A percentile compares a stretch with the other conserved stretches of the same genome.
Evolutionary conservation across 2,888 invertebrate genomes (phyloP).

Genomic region (Pimpla rufipes): DNA sequence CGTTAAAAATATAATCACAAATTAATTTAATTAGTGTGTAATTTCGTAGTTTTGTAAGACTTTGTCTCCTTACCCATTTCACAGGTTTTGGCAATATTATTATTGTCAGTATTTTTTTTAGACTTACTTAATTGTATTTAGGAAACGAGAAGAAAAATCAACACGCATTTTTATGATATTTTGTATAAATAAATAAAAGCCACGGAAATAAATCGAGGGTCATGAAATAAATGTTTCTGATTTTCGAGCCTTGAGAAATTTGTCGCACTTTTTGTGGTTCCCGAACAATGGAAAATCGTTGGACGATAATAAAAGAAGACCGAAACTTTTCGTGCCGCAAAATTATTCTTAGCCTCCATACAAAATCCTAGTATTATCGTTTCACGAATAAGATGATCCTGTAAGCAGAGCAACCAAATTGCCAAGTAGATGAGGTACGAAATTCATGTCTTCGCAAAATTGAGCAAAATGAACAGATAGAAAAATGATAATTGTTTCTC

Average conservation of each 20-base stretch:
- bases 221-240: too few species aligned
- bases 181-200: background rate
- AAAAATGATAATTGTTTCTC: background rate
- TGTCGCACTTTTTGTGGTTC: too few species aligned
- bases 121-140: background rate
- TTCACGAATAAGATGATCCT: background rate
- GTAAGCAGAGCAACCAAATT: slow-evolving; percentile 10
- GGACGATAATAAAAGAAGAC: background rate
- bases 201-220: too few species aligned
- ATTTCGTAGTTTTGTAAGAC: background rate
- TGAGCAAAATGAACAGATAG: background rate
- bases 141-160: background rate
- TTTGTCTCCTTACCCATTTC: background rate
- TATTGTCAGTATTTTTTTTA: background rate
- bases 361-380: slow-evolving; percentile 5
- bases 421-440: background rate
- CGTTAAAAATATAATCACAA: too few species aligned
- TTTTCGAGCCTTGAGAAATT: too few species aligned
- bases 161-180: background rate
- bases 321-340: background rate
- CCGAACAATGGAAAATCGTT: slow-evolving; percentile 4
- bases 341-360: background rate
- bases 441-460: background rate
- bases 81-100: background rate
- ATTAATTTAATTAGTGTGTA: background rate